Evolutionary conservation across 2,797 vertebrate genomes (phyloP).

Genomic region (Ctenopoma kingsleyae): DNA sequence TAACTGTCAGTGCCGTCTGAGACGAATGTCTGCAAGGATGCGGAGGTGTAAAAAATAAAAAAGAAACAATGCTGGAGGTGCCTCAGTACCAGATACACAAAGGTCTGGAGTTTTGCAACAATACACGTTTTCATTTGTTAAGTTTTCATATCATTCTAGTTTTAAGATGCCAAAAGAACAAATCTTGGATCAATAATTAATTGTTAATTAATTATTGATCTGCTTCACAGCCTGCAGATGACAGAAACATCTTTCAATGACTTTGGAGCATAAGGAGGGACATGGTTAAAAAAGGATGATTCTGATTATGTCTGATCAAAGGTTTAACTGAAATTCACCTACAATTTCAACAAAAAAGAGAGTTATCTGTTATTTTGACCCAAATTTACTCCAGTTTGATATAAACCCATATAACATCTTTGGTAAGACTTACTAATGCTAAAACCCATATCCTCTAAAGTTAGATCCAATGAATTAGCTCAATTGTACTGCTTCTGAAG

Average conservation of each 20-base stretch:
- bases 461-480: constrained; percentile 37
- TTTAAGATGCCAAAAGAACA: neutral
- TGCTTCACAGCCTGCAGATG: neutral
- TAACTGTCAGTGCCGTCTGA: neutral
- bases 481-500: constrained; percentile 26
- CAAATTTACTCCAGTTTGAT: neutral
- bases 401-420: neutral
- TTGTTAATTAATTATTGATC: neutral
- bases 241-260: neutral
- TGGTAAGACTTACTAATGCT: neutral
- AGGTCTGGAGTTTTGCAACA: neutral
- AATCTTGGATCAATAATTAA: neutral
- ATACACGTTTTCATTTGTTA: too few relatives aligned
- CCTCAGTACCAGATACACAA: neutral
- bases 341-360: too few relatives aligned
- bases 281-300: too few relatives aligned
- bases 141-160: neutral
- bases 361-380: too few relatives aligned
- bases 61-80: neutral
- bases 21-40: constrained; percentile 2
- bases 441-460: constrained; percentile 7
- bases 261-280: too few relatives aligned
- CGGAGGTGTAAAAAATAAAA: neutral
- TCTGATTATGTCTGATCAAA: neutral
- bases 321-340: too few relatives aligned